Evolutionary conservation across 2,113 vertebrate species (phyloP).

Genomic region (Balaeniceps rex): DNA sequence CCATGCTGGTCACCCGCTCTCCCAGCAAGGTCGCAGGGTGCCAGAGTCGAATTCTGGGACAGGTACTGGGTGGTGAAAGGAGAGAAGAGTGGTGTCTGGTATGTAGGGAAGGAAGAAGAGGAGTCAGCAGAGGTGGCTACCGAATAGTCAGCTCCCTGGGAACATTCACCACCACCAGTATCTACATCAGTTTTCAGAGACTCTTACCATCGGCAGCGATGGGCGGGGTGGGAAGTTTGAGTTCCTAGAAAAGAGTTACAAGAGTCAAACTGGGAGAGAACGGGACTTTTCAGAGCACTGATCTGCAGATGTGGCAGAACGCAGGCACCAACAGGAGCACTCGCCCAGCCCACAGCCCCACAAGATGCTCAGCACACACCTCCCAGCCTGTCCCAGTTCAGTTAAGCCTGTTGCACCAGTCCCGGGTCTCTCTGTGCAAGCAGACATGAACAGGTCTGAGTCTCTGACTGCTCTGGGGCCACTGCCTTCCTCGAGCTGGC

Average conservation of each 20-base stretch:
- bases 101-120: background rate
- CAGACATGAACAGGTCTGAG: background rate
- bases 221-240: background rate
- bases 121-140: background rate
- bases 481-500: background rate
- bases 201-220: constrained; percentile 1
- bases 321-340: background rate
- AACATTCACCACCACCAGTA: background rate
- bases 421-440: background rate
- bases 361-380: background rate
- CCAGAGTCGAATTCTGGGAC: background rate
- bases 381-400: background rate
- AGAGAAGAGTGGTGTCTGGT: background rate
- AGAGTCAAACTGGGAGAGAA: background rate
- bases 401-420: background rate
- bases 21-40: background rate
- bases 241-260: constrained; percentile 31
- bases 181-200: background rate
- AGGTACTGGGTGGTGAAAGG: background rate
- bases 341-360: fast-evolving
- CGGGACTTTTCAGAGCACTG: background rate
- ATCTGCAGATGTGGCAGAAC: background rate
- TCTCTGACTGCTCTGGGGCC: background rate
- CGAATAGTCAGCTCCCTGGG: background rate
- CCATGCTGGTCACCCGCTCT: background rate